These are phyloP conservation scores for Pteronotus mesoamericanus DNA, from an alignment of 2,797 vertebrate species.

Conservation along the genomic window DNA sequence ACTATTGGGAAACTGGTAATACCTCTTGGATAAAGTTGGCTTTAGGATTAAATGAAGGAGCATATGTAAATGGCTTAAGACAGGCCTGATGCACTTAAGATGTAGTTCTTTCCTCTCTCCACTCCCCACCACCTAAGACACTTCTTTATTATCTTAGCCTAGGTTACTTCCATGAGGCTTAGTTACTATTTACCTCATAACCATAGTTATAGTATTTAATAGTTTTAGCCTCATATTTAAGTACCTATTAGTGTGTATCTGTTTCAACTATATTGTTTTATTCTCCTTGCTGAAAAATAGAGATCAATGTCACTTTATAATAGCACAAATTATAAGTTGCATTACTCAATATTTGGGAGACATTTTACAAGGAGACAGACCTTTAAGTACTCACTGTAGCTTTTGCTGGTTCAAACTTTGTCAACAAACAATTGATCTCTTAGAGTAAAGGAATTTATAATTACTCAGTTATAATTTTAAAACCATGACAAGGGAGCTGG, in stretches of 20 bases:
- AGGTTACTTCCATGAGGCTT: background rate
- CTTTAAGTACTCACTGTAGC: background rate
- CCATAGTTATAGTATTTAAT: background rate
- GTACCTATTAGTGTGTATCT: background rate
- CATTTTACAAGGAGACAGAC: background rate
- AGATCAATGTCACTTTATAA: background rate
- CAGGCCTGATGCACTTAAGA: background rate
- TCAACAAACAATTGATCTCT: background rate
- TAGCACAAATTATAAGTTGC: background rate
- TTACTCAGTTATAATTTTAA: conserved; percentile 5
- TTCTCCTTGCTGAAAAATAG: background rate
- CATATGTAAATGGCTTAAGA: background rate
- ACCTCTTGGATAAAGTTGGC: background rate
- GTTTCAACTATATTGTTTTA: background rate
- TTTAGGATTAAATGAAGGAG: background rate
- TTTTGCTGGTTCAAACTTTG: background rate
- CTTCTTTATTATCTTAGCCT: background rate
- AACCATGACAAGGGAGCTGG: background rate
- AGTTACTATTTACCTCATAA: background rate
- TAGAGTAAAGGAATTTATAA: background rate
- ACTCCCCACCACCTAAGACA: background rate
- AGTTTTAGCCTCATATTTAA: background rate
- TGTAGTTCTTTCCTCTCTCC: background rate
- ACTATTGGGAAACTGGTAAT: background rate
- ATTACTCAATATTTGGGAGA: background rate